Evolutionary conservation across 2,797 vertebrate species (phyloP), one percentile per base, ranked within the genome.

Genomic region (Pteronotus mesoamericanus): DNA sequence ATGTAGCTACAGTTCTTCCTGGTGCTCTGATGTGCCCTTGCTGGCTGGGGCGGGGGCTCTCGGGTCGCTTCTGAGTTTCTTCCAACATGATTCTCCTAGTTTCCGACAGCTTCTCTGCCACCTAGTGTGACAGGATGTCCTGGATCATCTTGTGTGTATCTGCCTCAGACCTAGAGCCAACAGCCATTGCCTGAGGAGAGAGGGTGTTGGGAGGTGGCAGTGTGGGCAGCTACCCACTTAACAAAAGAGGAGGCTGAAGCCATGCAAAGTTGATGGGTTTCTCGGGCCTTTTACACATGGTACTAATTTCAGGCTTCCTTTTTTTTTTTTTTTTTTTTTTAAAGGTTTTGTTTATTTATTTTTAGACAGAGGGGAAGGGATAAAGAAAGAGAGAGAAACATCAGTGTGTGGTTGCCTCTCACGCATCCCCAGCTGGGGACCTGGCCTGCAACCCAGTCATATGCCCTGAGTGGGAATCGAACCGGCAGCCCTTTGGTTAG

Each of bases 11-110:
- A 2, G 21, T 80, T 75, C 18, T 80, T 64, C 44, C 48, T 80
- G 0, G 32, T 15, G 29, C 44, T 3, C 24, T 39, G 0, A 24
- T n/a, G 37, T 4, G 7, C 37, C 22, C 0, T 18, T 29, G 19
- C 42, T n/a, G 29, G 15, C 80, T 21, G 4, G 24, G 6, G 32
- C 55, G 22, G 32, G 26, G 12, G 29, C 68, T n/a, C 19, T 75
- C 51, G 3, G 2, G 29, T n/a, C 5, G 48, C 42, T 91, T 53
- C 42, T 51, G 32, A n/a, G 14, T 75, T 55, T 85, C 42, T 74
- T 39, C 46, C 29, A n/a, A 9, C 10, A 0, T 15, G 72, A 7
- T 48, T 11, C 51, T 6, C 4, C 37, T 32, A 8, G 51, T n/a
- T 29, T 53, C 55, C 69, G 14, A 4, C 3, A 3, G 51, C 68